Percentiles rank a stretch among this genome's conserved stretches.
These are phyloP conservation scores for human DNA, from an alignment of 2,113 vertebrate genomes.

Conservation along the genomic window DNA sequence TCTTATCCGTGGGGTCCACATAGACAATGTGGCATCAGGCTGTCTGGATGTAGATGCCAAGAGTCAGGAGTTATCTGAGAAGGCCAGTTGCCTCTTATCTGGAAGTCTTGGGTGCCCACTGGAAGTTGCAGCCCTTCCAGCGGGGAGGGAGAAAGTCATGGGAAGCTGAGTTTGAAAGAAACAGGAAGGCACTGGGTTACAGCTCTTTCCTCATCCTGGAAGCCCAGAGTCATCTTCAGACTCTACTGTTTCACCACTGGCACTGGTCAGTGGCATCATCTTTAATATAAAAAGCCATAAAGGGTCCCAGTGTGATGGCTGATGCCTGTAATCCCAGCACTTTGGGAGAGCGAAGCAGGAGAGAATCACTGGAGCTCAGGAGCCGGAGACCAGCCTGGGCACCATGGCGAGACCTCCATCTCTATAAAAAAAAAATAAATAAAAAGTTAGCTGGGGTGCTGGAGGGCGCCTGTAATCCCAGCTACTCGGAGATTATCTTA, in stretches of 20 bases:
- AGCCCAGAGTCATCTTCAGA: not conserved
- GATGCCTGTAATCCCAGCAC: not conserved
- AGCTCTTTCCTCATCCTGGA: not conserved
- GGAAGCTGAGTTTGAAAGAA: not conserved
- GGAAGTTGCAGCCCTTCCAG: not conserved
- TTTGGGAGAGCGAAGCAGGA: not conserved
- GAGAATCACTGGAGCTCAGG: not conserved
- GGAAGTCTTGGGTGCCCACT: not conserved
- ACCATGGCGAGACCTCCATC: not conserved
- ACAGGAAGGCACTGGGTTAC: not conserved
- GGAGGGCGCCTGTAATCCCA: no score
- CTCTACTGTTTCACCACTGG: not conserved
- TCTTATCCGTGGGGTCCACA: not conserved
- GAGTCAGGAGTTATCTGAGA: conserved; percentile 28
- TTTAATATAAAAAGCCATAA: not conserved
- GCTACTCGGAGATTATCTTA: no score
- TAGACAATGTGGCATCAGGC: not conserved
- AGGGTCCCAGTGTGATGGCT: not conserved
- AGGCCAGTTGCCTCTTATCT: not conserved
- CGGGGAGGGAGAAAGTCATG: not conserved
- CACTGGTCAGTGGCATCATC: not conserved
- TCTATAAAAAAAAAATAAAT: not conserved
- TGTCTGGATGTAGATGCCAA: not conserved
- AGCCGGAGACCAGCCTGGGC: not conserved
- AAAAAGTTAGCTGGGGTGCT: no score